Base-by-base conservation (phyloP, 2,888 invertebrate genomes). In the Odontocolon sp. region DNA sequence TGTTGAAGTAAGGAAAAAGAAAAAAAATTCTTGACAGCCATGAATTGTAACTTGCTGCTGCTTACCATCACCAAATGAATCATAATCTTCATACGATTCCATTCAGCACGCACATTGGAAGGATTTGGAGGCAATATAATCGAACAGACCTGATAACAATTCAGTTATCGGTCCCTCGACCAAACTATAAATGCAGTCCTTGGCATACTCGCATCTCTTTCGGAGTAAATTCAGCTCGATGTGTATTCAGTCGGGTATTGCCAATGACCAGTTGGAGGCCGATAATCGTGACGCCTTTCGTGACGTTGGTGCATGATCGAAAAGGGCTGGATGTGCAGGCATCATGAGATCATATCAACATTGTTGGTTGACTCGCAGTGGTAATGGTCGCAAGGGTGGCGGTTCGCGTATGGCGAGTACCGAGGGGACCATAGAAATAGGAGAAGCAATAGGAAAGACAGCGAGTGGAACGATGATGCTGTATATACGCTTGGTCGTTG, bases 291-390 rank as follows among this genome's bases (percentile, higher is more conserved):
- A n/a, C n/a, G n/a, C n/a, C n/a, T n/a, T n/a, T n/a, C n/a, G n/a
- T n/a, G n/a, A n/a, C n/a, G 14, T 9, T 33, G 8, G 40, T 56
- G 45, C 59, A 68, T 42, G 56, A 72, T 63, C 54, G 54, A 54
- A 76, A 67, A 74, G 71, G 70, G 70, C 72, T 52, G 54, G 45
- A 21, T 26, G 42, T 2, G 5, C 3, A 4, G 26, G 56, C 45
- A 64, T 47, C 38, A 31, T 18, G 11, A n/a, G 50, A 82, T 77
- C 63, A 42, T 69, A 79, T 75, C 79, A 74, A 70, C 76, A 69
- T 61, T 80, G 79, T 75, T 72, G 75, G 73, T 56, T 79, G 66
- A 76, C 72, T 78, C 61, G 72, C 61, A 59, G 38, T 72, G 31
- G 64, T 56, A 40, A 52, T 26, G 73, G 73, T 76, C 75, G 69